phyloP scores from a whole-genome alignment of 2,113 vertebrate species.

The Melozone crissalis region DNA sequence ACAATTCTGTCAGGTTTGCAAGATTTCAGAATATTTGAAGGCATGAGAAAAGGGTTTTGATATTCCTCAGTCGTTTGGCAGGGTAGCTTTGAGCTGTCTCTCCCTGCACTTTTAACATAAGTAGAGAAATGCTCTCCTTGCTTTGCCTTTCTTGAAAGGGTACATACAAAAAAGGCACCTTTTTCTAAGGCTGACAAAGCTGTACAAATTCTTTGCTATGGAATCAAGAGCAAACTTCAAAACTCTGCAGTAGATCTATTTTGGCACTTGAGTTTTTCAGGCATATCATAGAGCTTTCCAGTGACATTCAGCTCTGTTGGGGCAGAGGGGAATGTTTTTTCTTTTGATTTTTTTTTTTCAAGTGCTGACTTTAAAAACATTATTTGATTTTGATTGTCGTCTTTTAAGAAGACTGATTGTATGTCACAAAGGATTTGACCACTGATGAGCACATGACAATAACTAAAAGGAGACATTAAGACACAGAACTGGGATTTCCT shows the following conservation, averaged over 20 bases:
- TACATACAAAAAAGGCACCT: neutral
- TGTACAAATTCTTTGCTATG: constrained; percentile 16
- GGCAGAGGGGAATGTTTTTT: neutral
- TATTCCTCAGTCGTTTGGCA: neutral
- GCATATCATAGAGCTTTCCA: neutral
- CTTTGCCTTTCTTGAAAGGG: constrained; percentile 21
- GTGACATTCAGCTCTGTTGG: neutral
- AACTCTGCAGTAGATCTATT: neutral
- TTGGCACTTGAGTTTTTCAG: neutral
- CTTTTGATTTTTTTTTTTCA: neutral
- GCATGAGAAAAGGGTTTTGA: neutral
- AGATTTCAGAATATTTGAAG: constrained; percentile 39
- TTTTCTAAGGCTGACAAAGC: neutral
- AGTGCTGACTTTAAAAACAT: neutral
- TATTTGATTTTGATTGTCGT: neutral
- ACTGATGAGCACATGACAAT: neutral
- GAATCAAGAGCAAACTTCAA: constrained; percentile 7
- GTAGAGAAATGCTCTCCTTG: neutral
- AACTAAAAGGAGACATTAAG: neutral
- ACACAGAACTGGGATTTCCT: neutral
- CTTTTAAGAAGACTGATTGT: neutral
- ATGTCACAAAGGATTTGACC: neutral
- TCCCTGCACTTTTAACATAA: neutral
- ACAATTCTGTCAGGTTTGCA: constrained; percentile 37
- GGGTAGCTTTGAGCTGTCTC: constrained; percentile 2